These are phyloP conservation scores for Seriola aureovittata DNA, from an alignment of 2,113 vertebrate species.

Conservation along the genomic window DNA sequence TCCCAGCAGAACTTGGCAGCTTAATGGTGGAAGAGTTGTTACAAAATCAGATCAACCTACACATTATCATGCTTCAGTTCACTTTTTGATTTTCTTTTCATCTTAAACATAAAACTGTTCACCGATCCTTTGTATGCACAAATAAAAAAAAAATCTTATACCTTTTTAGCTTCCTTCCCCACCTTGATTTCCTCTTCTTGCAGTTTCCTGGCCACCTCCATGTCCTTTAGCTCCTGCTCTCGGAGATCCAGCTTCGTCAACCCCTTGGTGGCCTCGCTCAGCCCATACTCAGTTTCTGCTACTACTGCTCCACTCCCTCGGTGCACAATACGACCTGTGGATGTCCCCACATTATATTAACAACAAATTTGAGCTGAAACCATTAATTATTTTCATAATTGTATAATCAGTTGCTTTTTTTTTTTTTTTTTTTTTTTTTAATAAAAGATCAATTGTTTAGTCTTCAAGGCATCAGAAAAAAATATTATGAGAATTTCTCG, in stretches of 20 bases:
- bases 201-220: constrained; percentile 93
- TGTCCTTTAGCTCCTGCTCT: constrained; percentile 90
- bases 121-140: background rate
- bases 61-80: background rate
- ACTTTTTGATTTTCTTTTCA: background rate
- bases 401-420: too few species aligned
- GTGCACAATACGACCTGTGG: constrained; percentile 76
- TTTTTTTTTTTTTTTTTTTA: too few species aligned
- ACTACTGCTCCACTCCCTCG: constrained; percentile 61
- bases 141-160: background rate
- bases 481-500: too few species aligned
- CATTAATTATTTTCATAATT: too few species aligned
- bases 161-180: background rate
- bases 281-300: constrained; percentile 68
- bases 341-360: constrained; percentile 1
- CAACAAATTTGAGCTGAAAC: background rate
- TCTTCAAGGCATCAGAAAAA: background rate
- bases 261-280: constrained; percentile 83
- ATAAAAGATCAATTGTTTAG: background rate
- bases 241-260: constrained; percentile 78
- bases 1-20: background rate
- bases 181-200: constrained; percentile 96
- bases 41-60: background rate
- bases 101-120: background rate
- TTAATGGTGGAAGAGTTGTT: background rate